These are phyloP conservation scores for Nyctereutes procyonoides DNA, from an alignment of 2,113 vertebrate genomes.

Conservation along the genomic window DNA sequence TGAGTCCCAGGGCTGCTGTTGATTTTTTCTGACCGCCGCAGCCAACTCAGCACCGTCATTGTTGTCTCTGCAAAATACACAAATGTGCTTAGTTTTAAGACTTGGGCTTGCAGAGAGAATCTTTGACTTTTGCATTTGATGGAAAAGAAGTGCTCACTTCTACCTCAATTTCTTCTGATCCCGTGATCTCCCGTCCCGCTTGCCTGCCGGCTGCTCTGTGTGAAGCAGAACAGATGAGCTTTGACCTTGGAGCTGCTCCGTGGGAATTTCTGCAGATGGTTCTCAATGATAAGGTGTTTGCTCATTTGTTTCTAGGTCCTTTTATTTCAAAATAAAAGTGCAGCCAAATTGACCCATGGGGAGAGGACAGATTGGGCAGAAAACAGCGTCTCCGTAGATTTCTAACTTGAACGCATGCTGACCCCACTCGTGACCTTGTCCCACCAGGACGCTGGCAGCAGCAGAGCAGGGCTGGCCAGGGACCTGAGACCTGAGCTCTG, in stretches of 20 bases:
- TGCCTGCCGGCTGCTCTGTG: conserved; percentile 36
- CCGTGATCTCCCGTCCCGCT: not conserved
- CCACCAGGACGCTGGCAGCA: conserved; percentile 69
- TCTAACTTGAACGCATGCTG: conserved; percentile 49
- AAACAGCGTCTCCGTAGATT: conserved; percentile 71
- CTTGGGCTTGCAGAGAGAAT: conserved; percentile 32
- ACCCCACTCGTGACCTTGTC: conserved; percentile 72
- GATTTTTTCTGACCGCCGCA: conserved; percentile 42
- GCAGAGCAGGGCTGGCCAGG: conserved; percentile 21
- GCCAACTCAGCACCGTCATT: not conserved
- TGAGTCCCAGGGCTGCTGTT: conserved; percentile 58
- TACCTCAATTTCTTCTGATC: not conserved
- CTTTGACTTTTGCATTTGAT: not conserved
- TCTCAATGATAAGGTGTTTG: conserved; percentile 75
- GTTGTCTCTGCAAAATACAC: conserved; percentile 62
- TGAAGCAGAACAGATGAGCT: conserved; percentile 63
- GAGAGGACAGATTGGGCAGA: conserved; percentile 78
- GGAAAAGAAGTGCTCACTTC: conserved; percentile 32
- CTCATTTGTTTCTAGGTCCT: conserved; percentile 75
- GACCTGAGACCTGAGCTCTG: not conserved
- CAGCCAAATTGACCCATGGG: conserved; percentile 72
- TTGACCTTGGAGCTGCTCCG: conserved; percentile 69
- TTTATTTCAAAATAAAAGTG: conserved; percentile 78
- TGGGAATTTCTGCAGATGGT: conserved; percentile 70
- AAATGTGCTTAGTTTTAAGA: conserved; percentile 49